Evolutionary conservation across 2,113 vertebrate genomes (phyloP).

Genomic region (Promerops cafer): DNA sequence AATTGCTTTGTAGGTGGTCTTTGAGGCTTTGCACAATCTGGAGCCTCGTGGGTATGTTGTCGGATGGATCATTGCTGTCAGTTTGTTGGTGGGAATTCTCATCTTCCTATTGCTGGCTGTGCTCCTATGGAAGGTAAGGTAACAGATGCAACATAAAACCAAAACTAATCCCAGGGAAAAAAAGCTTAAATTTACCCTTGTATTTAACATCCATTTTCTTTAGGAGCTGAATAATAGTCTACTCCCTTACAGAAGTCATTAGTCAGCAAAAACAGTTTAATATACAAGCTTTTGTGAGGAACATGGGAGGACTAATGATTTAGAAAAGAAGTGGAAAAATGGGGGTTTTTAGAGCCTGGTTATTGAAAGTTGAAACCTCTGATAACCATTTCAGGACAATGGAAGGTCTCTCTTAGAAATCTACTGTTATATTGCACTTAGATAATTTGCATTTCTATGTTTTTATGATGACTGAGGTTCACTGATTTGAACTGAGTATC

Average conservation of each 20-base stretch:
- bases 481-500: neutral
- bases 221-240: neutral
- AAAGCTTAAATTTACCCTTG: neutral
- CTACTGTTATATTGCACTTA: neutral
- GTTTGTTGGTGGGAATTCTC: constrained; percentile 95
- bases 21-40: constrained; percentile 95
- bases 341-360: neutral
- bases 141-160: neutral
- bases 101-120: constrained; percentile 96
- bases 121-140: constrained; percentile 95
- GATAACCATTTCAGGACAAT: neutral
- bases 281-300: neutral
- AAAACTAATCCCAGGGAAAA: neutral
- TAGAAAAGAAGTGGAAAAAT: neutral
- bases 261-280: neutral
- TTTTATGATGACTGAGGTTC: neutral
- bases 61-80: constrained; percentile 99
- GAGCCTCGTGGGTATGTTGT: constrained; percentile 96
- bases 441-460: neutral
- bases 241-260: neutral
- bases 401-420: neutral
- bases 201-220: neutral
- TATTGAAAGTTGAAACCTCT: neutral
- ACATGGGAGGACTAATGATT: neutral
- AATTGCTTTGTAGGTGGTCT: constrained; percentile 82